Percentiles rank a stretch among this genome's conserved stretches.
phyloP scores from a whole-genome alignment of 1,140 invertebrate species.

The Oedothorax gibbosus region DNA sequence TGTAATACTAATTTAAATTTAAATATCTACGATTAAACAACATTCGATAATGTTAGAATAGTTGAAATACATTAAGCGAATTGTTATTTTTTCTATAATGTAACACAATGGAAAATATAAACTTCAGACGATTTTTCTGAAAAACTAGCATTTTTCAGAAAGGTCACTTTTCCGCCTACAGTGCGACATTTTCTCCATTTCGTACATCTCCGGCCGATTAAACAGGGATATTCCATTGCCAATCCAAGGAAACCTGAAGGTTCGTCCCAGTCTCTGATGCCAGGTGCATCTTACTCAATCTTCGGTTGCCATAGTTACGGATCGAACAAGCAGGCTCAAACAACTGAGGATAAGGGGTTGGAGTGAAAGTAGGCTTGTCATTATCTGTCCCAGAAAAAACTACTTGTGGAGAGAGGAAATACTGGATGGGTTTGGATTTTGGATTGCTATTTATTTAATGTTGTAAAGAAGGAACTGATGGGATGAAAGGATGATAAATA shows the following conservation, averaged over 20 bases:
- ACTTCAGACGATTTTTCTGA: too few species aligned
- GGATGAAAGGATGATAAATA: too few species aligned
- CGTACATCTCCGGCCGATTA: not conserved
- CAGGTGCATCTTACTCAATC: conserved; percentile 24
- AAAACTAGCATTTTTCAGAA: too few species aligned
- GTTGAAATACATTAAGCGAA: too few species aligned
- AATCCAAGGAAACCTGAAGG: conserved; percentile 6
- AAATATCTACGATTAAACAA: too few species aligned
- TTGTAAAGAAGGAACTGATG: too few species aligned
- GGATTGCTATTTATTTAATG: too few species aligned
- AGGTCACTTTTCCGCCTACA: not conserved
- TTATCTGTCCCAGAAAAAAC: conserved; percentile 29
- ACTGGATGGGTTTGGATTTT: not conserved
- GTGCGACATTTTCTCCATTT: not conserved
- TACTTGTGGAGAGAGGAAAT: conserved; percentile 16
- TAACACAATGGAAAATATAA: too few species aligned
- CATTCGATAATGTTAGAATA: too few species aligned
- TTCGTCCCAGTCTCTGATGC: not conserved
- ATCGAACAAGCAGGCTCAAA: conserved; percentile 52
- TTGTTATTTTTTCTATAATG: too few species aligned
- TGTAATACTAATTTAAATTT: too few species aligned
- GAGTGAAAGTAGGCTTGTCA: conserved; percentile 37
- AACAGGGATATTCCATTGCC: conserved; percentile 18
- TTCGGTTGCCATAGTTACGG: conserved; percentile 13
- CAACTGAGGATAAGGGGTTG: conserved; percentile 13